phyloP scores from a whole-genome alignment of 2,888 invertebrate species.

The Macrosoma leucophasiata region DNA sequence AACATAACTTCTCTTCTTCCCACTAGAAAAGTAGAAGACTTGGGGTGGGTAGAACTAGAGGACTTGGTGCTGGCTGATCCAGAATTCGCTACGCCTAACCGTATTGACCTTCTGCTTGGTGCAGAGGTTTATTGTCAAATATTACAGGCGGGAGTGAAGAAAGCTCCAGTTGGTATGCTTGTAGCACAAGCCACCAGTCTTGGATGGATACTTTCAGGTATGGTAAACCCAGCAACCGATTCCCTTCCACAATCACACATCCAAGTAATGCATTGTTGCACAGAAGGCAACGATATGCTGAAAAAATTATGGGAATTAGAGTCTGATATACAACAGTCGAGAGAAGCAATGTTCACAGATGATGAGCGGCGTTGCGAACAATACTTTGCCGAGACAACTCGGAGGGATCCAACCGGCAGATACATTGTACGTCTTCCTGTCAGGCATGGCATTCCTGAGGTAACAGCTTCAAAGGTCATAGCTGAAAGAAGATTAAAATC shows the following conservation, averaged over 20 bases:
- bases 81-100: conserved; percentile 5
- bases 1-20: too few relatives aligned
- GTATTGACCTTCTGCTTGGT: conserved; percentile 16
- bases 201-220: conserved; percentile 18
- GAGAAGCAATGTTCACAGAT: conserved; percentile 11
- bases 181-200: conserved; percentile 14
- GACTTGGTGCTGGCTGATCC: conserved; percentile 21
- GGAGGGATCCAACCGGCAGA: conserved; percentile 16
- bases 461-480: conserved; percentile 15
- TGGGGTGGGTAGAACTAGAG: too few relatives aligned
- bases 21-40: too few relatives aligned
- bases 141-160: conserved; percentile 9
- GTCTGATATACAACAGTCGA: conserved; percentile 13
- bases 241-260: too few relatives aligned
- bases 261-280: too few relatives aligned
- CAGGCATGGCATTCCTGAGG: conserved; percentile 12
- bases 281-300: conserved; percentile 13
- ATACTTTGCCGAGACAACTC: conserved; percentile 13
- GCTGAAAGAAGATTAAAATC: conserved; percentile 19
- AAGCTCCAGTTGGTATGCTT: conserved; percentile 1
- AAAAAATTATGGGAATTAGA: conserved; percentile 28
- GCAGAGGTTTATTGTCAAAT: conserved; percentile 14
- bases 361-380: conserved; percentile 25
- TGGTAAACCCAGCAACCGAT: too few relatives aligned
- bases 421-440: conserved; percentile 26